Conservation (phyloP, 2,888 invertebrate genomes). For the Drosophila macrospina region DNA sequence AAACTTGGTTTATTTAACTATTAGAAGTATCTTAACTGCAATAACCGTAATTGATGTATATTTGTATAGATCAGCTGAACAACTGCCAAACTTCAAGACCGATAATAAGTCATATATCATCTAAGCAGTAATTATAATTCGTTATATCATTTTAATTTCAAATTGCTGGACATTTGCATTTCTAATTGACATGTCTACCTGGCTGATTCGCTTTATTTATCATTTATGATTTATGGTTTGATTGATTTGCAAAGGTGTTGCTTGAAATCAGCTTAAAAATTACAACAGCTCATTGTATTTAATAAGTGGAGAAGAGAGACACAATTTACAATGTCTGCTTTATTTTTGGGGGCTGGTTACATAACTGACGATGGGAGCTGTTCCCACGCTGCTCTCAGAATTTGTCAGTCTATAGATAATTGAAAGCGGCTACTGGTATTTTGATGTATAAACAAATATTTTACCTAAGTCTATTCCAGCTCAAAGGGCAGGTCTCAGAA, state of each 20-base stretch:
- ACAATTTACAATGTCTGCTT: conserved; percentile 38
- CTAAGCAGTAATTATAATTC: neutral
- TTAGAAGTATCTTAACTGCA: no score
- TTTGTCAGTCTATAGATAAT: conserved; percentile 59
- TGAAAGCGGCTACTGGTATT: conserved; percentile 78
- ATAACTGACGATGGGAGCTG: conserved; percentile 51
- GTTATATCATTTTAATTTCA: conserved; percentile 8
- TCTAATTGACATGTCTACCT: conserved; percentile 49
- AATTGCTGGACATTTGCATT: conserved; percentile 43
- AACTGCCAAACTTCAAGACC: neutral
- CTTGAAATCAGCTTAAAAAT: conserved; percentile 67
- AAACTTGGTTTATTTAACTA: no score
- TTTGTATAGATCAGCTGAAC: no score
- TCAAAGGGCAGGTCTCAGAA: conserved; percentile 41
- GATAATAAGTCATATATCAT: neutral
- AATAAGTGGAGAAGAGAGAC: conserved; percentile 52
- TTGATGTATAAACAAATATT: conserved; percentile 75
- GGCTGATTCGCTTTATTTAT: conserved; percentile 5
- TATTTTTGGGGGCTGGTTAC: conserved; percentile 54
- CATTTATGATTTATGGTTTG: conserved; percentile 17
- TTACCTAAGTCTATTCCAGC: conserved; percentile 62
- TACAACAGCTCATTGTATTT: conserved; percentile 73
- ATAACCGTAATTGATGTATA: no score
- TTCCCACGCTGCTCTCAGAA: conserved; percentile 74
- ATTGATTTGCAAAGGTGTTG: conserved; percentile 52